Base-by-base conservation (phyloP, 2,797 vertebrate genomes). In the Coccyzus lansbergi region DNA sequence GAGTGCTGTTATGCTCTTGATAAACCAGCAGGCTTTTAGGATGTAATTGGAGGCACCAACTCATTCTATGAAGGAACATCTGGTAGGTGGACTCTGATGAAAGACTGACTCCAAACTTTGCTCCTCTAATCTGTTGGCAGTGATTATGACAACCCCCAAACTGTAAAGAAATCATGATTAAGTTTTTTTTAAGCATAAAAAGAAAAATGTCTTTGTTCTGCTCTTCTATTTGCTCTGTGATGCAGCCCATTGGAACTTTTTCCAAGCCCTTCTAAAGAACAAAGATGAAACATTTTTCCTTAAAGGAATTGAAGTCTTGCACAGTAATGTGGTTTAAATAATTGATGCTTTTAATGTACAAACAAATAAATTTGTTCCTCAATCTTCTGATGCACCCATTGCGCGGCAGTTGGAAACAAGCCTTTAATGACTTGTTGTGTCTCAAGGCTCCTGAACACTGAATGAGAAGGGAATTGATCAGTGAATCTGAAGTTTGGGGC, bases 31-130 rank as follows among this genome's bases (percentile, higher is more conserved):
- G 1, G 10, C 2, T 51, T 3, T 15, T 5, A 12, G 60, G 14
- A 5, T 33, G 4, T 15, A 36, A 70, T 26, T 7, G 3, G 6
- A 53, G 49, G 8, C 29, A n/a, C 1, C 3, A 71, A 9, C 36
- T 52, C 10, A 0, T 34, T 33, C 52, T 62, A 6, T 2, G 5
- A 3, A 17, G 25, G 2, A 28, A 22, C 4, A 4, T 22, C 26
- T 64, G 12, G 40, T 36, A 31, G 22, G 31, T 26, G 55, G 25
- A 19, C 9, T 36, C 31, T 31, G 16, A 25, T 20, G 20, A 60
- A 9, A 44, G 9, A 4, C 28, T 42, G 14, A 11, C 19, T 59
- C 21, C 52, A 2, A 16, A 2, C 19, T 52, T 67, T 10, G 28
- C 33, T 56, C 14, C 9, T 18, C 7, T 34, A 36, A 55, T 9